Evolutionary conservation across 2,113 vertebrate genomes (phyloP).

Genomic region (Trogon melanurus): DNA sequence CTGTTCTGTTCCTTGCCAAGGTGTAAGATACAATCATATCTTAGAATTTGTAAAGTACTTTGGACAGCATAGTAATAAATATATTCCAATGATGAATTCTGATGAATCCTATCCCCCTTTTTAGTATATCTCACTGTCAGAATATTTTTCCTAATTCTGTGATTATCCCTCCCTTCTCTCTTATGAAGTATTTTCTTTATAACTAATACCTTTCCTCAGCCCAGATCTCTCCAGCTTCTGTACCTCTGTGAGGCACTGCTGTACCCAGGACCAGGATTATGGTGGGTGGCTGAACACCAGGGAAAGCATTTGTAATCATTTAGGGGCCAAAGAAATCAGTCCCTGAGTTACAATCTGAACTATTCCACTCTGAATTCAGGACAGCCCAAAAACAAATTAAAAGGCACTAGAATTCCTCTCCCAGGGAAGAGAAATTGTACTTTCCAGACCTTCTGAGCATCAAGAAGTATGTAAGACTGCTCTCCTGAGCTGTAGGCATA

Average conservation of each 20-base stretch:
- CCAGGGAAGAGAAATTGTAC: neutral
- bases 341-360: neutral
- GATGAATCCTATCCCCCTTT: neutral
- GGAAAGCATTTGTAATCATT: neutral
- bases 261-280: neutral
- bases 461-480: neutral
- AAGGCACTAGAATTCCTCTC: neutral
- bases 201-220: neutral
- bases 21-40: slow-evolving; percentile 30
- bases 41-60: slow-evolving; percentile 29
- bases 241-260: neutral
- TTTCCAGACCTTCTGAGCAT: neutral
- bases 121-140: neutral
- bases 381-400: neutral
- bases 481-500: neutral
- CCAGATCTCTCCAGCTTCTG: neutral
- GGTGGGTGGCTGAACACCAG: neutral
- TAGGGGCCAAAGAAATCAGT: neutral
- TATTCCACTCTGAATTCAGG: neutral
- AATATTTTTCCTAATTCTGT: neutral
- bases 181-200: neutral
- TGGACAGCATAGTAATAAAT: slow-evolving; percentile 30
- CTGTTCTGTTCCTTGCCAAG: slow-evolving; percentile 49
- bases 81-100: neutral
- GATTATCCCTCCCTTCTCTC: neutral